phyloP scores from a whole-genome alignment of 2,888 invertebrate species.

The Hartigia nigra region DNA sequence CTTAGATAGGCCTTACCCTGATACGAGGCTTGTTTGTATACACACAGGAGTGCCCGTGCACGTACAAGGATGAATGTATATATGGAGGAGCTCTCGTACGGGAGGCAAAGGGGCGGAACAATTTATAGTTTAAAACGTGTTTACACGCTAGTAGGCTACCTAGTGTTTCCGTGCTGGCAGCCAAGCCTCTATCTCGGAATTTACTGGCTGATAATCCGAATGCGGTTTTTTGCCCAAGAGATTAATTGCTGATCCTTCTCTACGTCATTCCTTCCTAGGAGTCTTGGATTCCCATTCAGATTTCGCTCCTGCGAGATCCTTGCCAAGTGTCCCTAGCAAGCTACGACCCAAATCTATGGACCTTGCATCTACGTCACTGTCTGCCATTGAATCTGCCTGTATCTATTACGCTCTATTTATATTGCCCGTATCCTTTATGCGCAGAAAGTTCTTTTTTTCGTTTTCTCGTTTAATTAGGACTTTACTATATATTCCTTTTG shows the following conservation, averaged over 20 bases:
- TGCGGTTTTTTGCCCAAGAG: slow-evolving; percentile 24
- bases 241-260: slow-evolving; percentile 25
- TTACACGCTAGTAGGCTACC: slow-evolving; percentile 11
- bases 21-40: background rate
- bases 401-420: background rate
- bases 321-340: slow-evolving; percentile 20
- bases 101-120: background rate
- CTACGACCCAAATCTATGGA: slow-evolving; percentile 19
- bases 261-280: slow-evolving; percentile 1
- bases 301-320: slow-evolving; percentile 1
- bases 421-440: background rate
- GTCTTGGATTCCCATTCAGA: slow-evolving; percentile 6
- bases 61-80: background rate
- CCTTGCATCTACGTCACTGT: slow-evolving; percentile 5
- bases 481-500: background rate
- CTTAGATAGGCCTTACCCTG: background rate
- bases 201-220: slow-evolving; percentile 25
- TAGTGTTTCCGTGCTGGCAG: slow-evolving; percentile 18
- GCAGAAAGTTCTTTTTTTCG: background rate
- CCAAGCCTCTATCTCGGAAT: slow-evolving; percentile 20
- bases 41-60: background rate
- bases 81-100: background rate
- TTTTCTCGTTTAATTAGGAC: background rate
- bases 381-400: background rate
- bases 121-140: slow-evolving; percentile 11